Base-by-base conservation (phyloP, 2,888 invertebrate species). In the Lacanobia wlatinum region DNA sequence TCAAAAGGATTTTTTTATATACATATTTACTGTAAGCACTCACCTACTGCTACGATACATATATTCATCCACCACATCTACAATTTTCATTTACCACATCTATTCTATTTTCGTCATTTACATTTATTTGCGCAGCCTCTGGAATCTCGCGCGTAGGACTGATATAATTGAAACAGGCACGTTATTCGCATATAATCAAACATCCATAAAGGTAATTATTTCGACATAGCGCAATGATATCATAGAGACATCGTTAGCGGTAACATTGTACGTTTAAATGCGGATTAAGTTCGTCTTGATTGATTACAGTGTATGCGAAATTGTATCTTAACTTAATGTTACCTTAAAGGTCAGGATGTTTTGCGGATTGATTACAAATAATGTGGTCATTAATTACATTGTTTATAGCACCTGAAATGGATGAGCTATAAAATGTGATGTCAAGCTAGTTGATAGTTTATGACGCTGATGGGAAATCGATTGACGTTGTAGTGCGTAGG, bases 131-230 rank as follows among this genome's bases (percentile, higher is more conserved):
- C 28, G 38, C 71, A 78, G 69, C 50, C 56, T 78, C 67, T 34
- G 75, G 80, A 70, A 80, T 80, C 70, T 77, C 38, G 62, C 60
- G 61, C 70, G 72, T 84, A 84, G 64, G 50, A 71, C 76, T 69
- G 61, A 77, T 76, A 79, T 87, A 84, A 85, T 85, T 85, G 84
- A 76, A 70, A 74, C 28, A 73, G 69, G 68, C 78, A 76, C 76
- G 73, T 86, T 80, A 83, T 87, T 86, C 80, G 76, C 78, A 75
- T 82, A 74, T 85, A 86, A 85, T 87, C 82, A 86, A 87, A 85
- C 75, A 82, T 61, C 67, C 75, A 85, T 81, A 66, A 83, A 82
- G 84, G 82, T 82, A 87, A 88, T 87, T 88, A 88, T 85, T 84
- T 78, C 84, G 69, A 85, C 82, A 83, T 78, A 76, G 72, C 58